phyloP scores from a whole-genome alignment of 64 coral and sea anemone species.

The Montipora efflorescens region DNA sequence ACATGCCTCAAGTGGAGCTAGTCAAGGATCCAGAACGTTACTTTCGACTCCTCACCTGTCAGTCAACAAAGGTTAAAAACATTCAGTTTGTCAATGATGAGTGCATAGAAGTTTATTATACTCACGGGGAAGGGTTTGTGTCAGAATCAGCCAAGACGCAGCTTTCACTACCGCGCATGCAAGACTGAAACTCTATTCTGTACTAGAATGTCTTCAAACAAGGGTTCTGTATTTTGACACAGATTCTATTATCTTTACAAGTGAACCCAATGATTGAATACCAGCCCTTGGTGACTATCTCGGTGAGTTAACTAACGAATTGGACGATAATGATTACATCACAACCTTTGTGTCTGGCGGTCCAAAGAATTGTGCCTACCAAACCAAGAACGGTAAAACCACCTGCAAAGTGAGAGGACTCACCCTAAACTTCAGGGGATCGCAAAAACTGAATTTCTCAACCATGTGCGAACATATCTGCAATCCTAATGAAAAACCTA shows the following conservation, averaged over 20 bases:
- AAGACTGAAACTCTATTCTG: conserved; percentile 47
- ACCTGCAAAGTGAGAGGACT: no score
- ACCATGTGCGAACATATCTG: no score
- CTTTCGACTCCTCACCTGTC: background rate
- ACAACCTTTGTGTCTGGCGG: no score
- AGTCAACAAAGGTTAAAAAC: conserved; percentile 11
- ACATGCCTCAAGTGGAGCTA: conserved; percentile 5
- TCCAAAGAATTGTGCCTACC: no score
- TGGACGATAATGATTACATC: no score
- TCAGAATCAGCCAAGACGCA: background rate
- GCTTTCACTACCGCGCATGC: conserved; percentile 59
- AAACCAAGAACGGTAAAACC: no score
- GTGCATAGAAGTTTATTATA: conserved; percentile 47
- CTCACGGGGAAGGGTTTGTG: conserved; percentile 11
- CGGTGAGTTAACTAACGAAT: no score
- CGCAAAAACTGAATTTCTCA: no score
- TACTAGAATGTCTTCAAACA: background rate
- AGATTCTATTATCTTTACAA: background rate
- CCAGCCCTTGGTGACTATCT: no score
- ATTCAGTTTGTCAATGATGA: conserved; percentile 57
- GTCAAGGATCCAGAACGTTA: background rate
- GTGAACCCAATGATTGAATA: no score
- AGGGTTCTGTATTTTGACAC: conserved; percentile 56
- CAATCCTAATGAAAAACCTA: no score
- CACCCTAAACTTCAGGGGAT: no score